Base-by-base conservation (phyloP, 2,888 invertebrate species). In the Microctonus brassicae region DNA sequence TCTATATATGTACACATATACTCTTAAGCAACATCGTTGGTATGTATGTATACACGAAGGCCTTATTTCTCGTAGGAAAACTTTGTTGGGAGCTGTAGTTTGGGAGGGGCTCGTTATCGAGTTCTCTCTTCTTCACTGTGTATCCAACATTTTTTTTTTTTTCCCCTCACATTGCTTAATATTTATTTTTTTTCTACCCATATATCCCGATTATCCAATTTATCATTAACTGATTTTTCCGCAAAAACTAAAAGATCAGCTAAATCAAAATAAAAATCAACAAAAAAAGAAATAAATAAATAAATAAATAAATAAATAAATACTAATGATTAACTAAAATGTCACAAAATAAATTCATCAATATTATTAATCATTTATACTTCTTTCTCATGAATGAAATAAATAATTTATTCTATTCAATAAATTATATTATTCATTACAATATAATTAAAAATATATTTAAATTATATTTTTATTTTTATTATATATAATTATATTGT, bases 51-150 rank as follows among this genome's bases (percentile, higher is more conserved):
- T 47, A 47, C 47, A 20, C 7, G 47, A 7, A 17, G 7, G 20
- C 7, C 20, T n/a, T n/a, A n/a, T 47, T n/a, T 20, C 17, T 47
- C 47, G 47, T 47, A 17, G 47, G 20, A 47, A 47, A 47, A 47
- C 47, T 47, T 47, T 47, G 17, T 47, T 17, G 1, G 47, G 47
- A 17, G 47, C n/a, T n/a, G n/a, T 47, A 47, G 47, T 47, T 47
- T 47, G 47, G 47, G 17, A 47, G 47, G 47, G 47, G 47, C 47
- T 47, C 47, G 47, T 47, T 47, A 47, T 47, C 47, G 47, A 47
- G 20, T 47, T 47, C 47, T 47, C 47, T 47, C 47, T 47, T 20
- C 17, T 47, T n/a, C 20, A 47, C 39, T 47, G 17, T 47, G 17
- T 47, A 47, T 13, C 4, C 17, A n/a, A 47, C n/a, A 47, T 17